Base-by-base conservation (phyloP, 2,888 invertebrate species). In the Dilophus febrilis region DNA sequence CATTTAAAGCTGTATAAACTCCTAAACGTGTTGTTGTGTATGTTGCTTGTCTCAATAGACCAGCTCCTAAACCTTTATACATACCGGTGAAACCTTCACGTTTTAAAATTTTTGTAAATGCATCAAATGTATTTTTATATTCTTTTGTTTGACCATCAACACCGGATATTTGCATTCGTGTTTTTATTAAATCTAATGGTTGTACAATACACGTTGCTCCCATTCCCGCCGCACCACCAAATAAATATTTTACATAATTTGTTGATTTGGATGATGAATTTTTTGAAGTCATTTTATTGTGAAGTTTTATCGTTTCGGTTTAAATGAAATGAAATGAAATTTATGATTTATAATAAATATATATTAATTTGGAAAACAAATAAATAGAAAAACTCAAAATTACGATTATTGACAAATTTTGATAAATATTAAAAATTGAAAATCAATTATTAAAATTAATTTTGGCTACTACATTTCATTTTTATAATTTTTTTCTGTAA, bases 21-120 rank as follows among this genome's bases (percentile, higher is more conserved):
- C 98, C 98, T 36, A 99, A 72, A 43, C 98, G 70, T 0, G 90
- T 85, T 1, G 98, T 98, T 1, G 98, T 98, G 59, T 99, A 99
- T 0, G 97, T 94, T 0, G 97, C 97, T 58, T 99, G 98, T 44
- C 98, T 66, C 38, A 98, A 64, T 2, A 98, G 66, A 1, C 88
- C 94, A 3, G 94, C 94, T 0, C 91, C 88, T 3, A 97, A 68
- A 0, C 98, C 97, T 10, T 81, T 77, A 58, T 98, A 98, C 38
- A 97, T 61, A 0, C 83, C 83, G 34, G 81, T 53, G 13, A 90
- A 55, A 0, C 98, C 98, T 59, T 98, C 97, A 45, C 80, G 80
- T 45, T 72, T 74, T 1, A 92, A 53, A 42, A 98, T 88, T 42
- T 77, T 74, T 26, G 72, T 69, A 12, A 91, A 66, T 2, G 87